Evolutionary conservation across 2,888 invertebrate species (phyloP), one percentile per base, ranked within the genome.

Genomic region (Mythimna impura): DNA sequence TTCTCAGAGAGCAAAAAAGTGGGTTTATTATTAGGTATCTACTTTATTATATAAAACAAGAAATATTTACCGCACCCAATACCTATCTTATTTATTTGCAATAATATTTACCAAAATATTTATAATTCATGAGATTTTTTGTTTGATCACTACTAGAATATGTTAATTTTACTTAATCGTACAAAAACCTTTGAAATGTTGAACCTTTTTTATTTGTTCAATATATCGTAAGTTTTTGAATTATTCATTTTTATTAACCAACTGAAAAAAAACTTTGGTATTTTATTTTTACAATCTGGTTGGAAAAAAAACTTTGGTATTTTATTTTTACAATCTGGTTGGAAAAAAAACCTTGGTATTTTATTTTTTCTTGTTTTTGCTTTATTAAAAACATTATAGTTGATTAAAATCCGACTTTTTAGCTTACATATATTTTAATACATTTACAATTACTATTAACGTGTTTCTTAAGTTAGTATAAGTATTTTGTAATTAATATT

Each of bases 401-500:
- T 20, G 7, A 47, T 47, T 47, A 17, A 34, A 50, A 12, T 73
- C 17, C 4, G 14, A 55, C 40, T 30, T 30, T 30, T 20, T 30
- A 50, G 22, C n/a, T 3, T 2, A 34, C 14, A 9, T 54, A 72
- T 52, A 2, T 52, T 55, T 50, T 63, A 25, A 20, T 58, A 47
- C 10, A 40, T 43, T 61, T 66, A 60, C 57, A 68, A 78, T 50
- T 73, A 55, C 52, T 54, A 69, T 58, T 66, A 66, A 76, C 12
- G 14, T 66, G 9, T 69, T 71, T 25, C 60, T 17, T 79, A 82
- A 76, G 65, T 73, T 71, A 74, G 14, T 34, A 20, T 82, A 70
- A 70, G 34, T 66, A 47, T 68, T 58, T 61, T 54, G 50, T 74
- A 61, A 68, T 77, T 77, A 81, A 77, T 68, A 60, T 71, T 78